These are phyloP conservation scores for Brachylomia viminalis DNA, from an alignment of 2,888 invertebrate species.

Conservation along the genomic window DNA sequence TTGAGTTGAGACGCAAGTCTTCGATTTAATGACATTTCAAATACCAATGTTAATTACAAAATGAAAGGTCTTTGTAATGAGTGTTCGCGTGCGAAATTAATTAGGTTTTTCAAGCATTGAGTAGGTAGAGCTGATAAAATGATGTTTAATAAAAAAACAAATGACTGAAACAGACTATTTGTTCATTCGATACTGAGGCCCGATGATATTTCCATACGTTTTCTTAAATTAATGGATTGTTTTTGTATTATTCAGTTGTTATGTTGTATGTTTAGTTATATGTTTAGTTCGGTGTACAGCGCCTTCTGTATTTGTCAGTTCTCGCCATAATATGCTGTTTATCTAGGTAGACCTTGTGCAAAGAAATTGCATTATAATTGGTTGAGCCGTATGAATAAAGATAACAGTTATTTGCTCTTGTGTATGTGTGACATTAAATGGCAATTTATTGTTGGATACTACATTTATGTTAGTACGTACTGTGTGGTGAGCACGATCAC, in stretches of 20 bases:
- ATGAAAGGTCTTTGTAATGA: constrained; percentile 12
- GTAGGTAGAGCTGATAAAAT: constrained; percentile 30
- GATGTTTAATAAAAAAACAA: constrained; percentile 18
- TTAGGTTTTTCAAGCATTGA: constrained; percentile 28
- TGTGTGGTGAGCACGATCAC: constrained; percentile 22
- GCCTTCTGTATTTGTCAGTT: constrained; percentile 15
- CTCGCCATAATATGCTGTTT: constrained; percentile 29
- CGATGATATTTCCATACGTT: constrained; percentile 5
- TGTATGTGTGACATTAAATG: constrained; percentile 31
- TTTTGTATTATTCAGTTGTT: not conserved
- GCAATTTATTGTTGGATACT: constrained; percentile 23
- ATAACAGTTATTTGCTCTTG: constrained; percentile 57
- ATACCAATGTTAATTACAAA: constrained; percentile 19
- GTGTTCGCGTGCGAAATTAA: constrained; percentile 31
- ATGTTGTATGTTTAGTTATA: not conserved
- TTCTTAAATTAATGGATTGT: constrained; percentile 5
- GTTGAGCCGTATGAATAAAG: constrained; percentile 47
- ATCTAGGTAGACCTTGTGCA: constrained; percentile 54
- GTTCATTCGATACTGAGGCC: constrained; percentile 18
- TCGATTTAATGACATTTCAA: constrained; percentile 4
- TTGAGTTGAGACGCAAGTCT: not conserved
- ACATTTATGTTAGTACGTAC: not conserved
- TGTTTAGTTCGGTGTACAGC: too few species aligned
- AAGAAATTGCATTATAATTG: constrained; percentile 60
- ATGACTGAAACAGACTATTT: constrained; percentile 34